These are phyloP conservation scores for Pseudobourletiella spinata DNA, from an alignment of 1,140 invertebrate species.

Conservation along the genomic window DNA sequence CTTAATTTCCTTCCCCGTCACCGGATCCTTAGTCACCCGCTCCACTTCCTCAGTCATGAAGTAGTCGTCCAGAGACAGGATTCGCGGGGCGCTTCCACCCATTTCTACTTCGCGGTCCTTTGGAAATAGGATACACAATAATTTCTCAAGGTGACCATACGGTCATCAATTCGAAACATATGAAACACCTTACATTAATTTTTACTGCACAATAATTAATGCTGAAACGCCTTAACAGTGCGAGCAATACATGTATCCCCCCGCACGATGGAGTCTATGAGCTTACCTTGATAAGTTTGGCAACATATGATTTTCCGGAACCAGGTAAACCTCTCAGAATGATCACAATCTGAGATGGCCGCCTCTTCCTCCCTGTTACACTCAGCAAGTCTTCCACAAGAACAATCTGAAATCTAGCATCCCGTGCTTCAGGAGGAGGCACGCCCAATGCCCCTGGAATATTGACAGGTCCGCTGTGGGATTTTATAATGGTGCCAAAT, in stretches of 20 bases:
- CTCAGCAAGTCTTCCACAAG: constrained; percentile 75
- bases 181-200: neutral
- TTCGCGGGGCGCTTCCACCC: constrained; percentile 69
- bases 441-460: neutral
- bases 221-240: neutral
- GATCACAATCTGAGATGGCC: constrained; percentile 75
- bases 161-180: constrained; percentile 1
- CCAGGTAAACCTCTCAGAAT: constrained; percentile 83
- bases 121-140: constrained; percentile 22
- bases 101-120: constrained; percentile 66
- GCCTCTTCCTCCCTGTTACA: constrained; percentile 57
- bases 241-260: neutral
- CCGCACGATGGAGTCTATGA: no score
- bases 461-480: neutral
- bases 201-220: neutral
- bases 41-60: constrained; percentile 89
- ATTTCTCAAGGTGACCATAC: no score
- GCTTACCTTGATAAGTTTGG: constrained; percentile 71
- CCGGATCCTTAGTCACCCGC: constrained; percentile 61
- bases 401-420: constrained; percentile 28
- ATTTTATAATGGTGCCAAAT: neutral
- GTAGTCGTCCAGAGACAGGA: constrained; percentile 91
- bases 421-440: neutral
- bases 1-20: constrained; percentile 62
- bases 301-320: constrained; percentile 78